Conservation (phyloP, 2,797 vertebrate genomes). For the Champsocephalus gunnari region DNA sequence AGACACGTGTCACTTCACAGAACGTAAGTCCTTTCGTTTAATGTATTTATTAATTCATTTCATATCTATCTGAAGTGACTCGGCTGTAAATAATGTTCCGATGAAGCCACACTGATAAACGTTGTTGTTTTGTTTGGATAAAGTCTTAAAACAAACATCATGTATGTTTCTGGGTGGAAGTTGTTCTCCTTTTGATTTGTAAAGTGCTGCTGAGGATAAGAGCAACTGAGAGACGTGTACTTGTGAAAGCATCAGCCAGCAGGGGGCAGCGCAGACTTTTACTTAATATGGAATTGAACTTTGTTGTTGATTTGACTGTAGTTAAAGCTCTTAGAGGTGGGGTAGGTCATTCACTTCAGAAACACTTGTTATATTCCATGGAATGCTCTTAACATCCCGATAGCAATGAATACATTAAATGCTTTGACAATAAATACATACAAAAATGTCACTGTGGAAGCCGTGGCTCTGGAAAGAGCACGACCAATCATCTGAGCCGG, state of each 20-base stretch:
- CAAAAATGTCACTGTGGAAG: too few species aligned
- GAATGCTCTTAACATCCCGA: too few species aligned
- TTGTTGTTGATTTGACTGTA: neutral
- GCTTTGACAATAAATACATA: too few species aligned
- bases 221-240: neutral
- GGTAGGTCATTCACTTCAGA: too few species aligned
- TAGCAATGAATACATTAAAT: too few species aligned
- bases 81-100: neutral
- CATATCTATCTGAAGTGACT: neutral
- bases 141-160: neutral
- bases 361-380: too few species aligned
- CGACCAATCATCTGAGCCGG: too few species aligned
- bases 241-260: constrained; percentile 28
- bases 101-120: neutral
- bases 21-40: constrained; percentile 69
- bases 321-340: neutral
- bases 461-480: too few species aligned
- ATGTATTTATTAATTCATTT: neutral
- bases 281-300: too few species aligned
- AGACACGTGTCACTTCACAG: constrained; percentile 67
- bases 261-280: constrained; percentile 42
- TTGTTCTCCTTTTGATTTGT: neutral
- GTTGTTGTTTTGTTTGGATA: neutral
- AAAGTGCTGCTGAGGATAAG: neutral
- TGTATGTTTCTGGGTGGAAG: neutral